phyloP scores from a whole-genome alignment of 2,888 invertebrate species.

The Cosmia pyralina region DNA sequence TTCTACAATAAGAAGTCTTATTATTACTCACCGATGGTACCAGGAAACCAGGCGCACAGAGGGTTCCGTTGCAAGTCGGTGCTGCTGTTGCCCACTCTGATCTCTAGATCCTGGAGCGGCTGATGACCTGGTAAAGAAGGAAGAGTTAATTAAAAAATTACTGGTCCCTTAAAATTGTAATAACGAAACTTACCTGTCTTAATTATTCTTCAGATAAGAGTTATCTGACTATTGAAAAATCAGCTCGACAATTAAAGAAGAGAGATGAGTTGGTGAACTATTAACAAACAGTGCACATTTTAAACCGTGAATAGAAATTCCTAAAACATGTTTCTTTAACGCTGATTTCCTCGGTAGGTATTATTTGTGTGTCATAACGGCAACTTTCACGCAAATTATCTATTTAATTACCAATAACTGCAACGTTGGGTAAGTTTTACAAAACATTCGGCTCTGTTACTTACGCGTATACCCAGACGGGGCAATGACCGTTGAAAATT shows the following conservation, averaged over 20 bases:
- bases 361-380: conserved; percentile 50
- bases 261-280: background rate
- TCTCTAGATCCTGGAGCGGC: conserved; percentile 96
- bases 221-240: too few species aligned
- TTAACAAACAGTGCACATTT: background rate
- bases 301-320: conserved; percentile 20
- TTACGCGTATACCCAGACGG: conserved; percentile 22
- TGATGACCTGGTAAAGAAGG: conserved; percentile 92
- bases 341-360: conserved; percentile 27
- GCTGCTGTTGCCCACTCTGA: conserved; percentile 97
- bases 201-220: too few species aligned
- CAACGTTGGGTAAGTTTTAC: conserved; percentile 55
- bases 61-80: conserved; percentile 96
- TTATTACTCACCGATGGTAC: conserved; percentile 93
- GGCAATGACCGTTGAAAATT: conserved; percentile 33
- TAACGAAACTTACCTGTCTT: too few species aligned
- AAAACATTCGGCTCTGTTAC: conserved; percentile 42
- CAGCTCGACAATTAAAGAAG: background rate
- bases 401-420: conserved; percentile 58
- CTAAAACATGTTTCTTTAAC: conserved; percentile 35
- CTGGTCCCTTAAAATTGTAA: background rate
- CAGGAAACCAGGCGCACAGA: conserved; percentile 98
- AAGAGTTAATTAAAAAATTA: background rate
- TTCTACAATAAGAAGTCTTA: background rate
- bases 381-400: conserved; percentile 57